Conservation (phyloP, 2,888 invertebrate species). For the Rotaria macrura region DNA sequence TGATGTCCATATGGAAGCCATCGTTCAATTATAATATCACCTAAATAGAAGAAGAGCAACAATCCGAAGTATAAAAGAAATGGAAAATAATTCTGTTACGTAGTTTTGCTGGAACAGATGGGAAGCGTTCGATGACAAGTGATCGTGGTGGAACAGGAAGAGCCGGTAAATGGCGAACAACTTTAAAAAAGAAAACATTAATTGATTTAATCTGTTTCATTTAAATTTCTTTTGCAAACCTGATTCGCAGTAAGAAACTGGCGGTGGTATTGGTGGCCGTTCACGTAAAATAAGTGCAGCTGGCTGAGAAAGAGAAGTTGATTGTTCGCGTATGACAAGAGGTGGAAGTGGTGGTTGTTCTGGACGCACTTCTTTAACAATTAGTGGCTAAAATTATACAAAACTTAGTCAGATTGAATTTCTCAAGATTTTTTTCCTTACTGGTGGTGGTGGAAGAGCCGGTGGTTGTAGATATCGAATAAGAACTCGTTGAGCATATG, state of each 20-base stretch:
- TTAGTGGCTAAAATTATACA: too few species aligned
- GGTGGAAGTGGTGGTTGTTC: too few species aligned
- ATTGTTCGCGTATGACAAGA: too few species aligned
- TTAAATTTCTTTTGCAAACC: background rate
- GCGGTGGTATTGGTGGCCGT: conserved; percentile 21
- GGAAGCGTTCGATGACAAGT: conserved; percentile 19
- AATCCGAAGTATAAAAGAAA: too few species aligned
- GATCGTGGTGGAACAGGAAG: conserved; percentile 24
- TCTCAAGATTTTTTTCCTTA: too few species aligned
- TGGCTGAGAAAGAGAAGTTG: too few species aligned
- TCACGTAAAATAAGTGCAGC: conserved; percentile 22
- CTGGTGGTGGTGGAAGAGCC: background rate
- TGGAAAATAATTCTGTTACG: too few species aligned
- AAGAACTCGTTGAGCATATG: background rate
- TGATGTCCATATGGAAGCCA: conserved; percentile 22
- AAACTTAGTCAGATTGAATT: too few species aligned
- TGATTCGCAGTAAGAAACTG: background rate
- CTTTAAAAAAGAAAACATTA: background rate
- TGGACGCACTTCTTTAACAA: too few species aligned
- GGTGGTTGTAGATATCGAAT: background rate
- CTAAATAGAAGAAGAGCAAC: too few species aligned
- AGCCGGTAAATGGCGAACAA: conserved; percentile 3
- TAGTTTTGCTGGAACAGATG: too few species aligned
- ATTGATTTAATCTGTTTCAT: too few species aligned
- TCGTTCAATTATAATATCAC: background rate